These are phyloP conservation scores for Helleia helle DNA, from an alignment of 2,888 invertebrate genomes.

Conservation along the genomic window DNA sequence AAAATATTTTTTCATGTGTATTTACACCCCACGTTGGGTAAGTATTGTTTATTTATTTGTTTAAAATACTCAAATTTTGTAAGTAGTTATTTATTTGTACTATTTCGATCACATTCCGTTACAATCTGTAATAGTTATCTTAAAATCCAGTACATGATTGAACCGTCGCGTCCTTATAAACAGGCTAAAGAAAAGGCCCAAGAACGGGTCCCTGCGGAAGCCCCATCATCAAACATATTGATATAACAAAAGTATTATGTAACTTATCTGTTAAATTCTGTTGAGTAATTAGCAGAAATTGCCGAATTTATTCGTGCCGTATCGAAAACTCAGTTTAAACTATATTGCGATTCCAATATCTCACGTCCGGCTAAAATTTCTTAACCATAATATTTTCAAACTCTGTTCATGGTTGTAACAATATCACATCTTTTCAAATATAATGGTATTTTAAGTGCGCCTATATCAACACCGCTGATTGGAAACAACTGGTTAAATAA, in stretches of 20 bases:
- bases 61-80: too few relatives aligned
- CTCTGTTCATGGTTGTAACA: not conserved
- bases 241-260: not conserved
- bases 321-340: not conserved
- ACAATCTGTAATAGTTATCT: too few relatives aligned
- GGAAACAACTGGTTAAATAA: conserved; percentile 20
- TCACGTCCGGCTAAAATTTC: conserved; percentile 2
- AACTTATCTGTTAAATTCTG: not conserved
- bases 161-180: not conserved
- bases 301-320: not conserved
- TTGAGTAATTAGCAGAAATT: too few relatives aligned
- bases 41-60: too few relatives aligned
- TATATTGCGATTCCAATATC: not conserved
- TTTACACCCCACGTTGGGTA: too few relatives aligned
- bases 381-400: conserved; percentile 2
- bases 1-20: too few relatives aligned
- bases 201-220: not conserved
- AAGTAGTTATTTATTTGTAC: too few relatives aligned
- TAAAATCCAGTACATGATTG: too few relatives aligned
- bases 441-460: not conserved
- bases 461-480: conserved; percentile 4
- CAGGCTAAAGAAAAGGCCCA: not conserved
- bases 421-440: not conserved
- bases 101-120: too few relatives aligned
- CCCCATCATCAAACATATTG: not conserved